Percentiles rank a stretch among this genome's conserved stretches.
These are phyloP conservation scores for Drosophila leontia DNA, from an alignment of 1,140 invertebrate genomes.

Conservation along the genomic window DNA sequence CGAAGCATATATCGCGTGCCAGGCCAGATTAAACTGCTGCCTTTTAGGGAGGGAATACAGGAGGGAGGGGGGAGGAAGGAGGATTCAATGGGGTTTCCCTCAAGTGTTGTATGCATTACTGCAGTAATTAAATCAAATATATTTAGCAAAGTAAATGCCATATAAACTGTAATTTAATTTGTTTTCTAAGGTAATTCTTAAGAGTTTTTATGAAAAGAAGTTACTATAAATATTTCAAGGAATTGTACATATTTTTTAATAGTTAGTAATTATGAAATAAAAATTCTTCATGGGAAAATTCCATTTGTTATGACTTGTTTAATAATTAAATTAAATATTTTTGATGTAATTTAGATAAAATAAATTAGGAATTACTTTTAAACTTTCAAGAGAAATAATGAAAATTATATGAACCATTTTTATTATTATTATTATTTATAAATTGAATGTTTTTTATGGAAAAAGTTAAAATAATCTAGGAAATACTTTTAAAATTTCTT, in stretches of 20 bases:
- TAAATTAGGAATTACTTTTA: neutral
- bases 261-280: neutral
- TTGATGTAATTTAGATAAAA: neutral
- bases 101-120: neutral
- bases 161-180: neutral
- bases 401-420: too few relatives aligned
- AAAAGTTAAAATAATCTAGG: too few relatives aligned
- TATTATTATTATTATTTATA: too few relatives aligned
- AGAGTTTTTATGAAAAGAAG: neutral
- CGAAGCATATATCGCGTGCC: conserved; percentile 7
- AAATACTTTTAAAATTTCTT: too few relatives aligned
- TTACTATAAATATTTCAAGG: neutral
- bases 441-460: too few relatives aligned
- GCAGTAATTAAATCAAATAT: conserved; percentile 11
- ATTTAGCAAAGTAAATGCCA: neutral
- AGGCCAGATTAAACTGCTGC: neutral
- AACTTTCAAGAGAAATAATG: too few relatives aligned
- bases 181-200: neutral
- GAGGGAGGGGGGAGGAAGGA: neutral
- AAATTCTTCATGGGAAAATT: neutral
- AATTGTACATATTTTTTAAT: neutral
- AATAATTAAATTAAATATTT: neutral
- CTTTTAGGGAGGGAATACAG: neutral
- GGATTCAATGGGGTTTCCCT: neutral
- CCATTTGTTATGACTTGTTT: neutral